A percentile compares a stretch with the other conserved stretches of the same genome.
phyloP scores from a whole-genome alignment of 2,797 vertebrate genomes.

The Gambusia yucatana region DNA sequence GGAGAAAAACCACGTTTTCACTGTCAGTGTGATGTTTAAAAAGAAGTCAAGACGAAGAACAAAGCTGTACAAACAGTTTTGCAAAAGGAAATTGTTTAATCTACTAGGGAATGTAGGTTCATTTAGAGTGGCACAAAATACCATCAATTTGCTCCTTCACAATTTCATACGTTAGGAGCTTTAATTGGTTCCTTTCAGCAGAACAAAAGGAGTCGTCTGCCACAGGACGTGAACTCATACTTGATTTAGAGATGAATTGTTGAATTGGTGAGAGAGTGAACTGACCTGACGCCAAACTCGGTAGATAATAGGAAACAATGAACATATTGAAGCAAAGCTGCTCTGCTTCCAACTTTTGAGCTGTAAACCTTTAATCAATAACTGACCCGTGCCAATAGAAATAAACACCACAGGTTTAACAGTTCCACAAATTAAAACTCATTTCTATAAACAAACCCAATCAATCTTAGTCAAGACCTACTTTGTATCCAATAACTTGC shows the following conservation, averaged over 20 bases:
- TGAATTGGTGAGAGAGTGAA: background rate
- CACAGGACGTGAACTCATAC: background rate
- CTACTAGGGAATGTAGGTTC: background rate
- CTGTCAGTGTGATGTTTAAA: background rate
- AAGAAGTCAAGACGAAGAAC: background rate
- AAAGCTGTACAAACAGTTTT: background rate
- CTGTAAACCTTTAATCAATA: background rate
- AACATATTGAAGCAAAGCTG: background rate
- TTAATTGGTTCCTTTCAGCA: background rate
- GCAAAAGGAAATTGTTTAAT: background rate
- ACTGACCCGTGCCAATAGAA: background rate
- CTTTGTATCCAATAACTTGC: background rate
- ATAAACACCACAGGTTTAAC: background rate
- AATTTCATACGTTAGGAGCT: background rate
- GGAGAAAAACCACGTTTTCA: background rate
- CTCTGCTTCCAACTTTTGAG: background rate
- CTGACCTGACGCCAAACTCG: background rate
- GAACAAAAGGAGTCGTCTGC: background rate
- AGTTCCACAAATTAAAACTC: background rate
- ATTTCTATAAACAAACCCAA: background rate
- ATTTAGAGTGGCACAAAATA: background rate
- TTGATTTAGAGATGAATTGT: background rate
- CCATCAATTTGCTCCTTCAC: background rate
- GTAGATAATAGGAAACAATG: background rate
- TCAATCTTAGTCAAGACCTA: background rate